Conservation (phyloP, 1,140 invertebrate species). For the Cyphomyrmex costatus region DNA sequence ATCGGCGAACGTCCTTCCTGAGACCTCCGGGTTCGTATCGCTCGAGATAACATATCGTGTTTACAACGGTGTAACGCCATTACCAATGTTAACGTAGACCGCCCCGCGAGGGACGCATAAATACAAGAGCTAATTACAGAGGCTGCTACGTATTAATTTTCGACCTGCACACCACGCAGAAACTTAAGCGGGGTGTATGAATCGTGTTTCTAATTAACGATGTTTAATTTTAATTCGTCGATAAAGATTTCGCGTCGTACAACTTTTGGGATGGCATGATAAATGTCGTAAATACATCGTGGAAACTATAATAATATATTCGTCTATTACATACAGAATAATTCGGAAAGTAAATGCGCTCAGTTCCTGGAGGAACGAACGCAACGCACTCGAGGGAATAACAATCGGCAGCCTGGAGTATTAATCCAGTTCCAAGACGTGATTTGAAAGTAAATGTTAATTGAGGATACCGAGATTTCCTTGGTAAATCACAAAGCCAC, state of each 20-base stretch:
- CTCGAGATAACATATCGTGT: constrained; percentile 77
- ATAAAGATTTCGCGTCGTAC: background rate
- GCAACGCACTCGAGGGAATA: background rate
- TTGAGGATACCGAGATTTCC: constrained; percentile 35
- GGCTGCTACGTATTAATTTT: constrained; percentile 78
- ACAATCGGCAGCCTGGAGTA: constrained; percentile 25
- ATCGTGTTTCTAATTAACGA: constrained; percentile 64
- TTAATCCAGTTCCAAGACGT: constrained; percentile 35
- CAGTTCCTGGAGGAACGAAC: background rate
- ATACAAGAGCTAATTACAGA: constrained; percentile 78
- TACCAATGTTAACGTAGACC: constrained; percentile 76
- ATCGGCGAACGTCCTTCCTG: constrained; percentile 36
- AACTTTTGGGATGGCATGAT: background rate
- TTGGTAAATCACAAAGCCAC: constrained; percentile 49
- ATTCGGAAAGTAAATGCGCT: background rate
- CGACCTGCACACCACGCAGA: constrained; percentile 60
- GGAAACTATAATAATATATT: background rate
- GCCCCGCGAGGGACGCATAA: constrained; percentile 74
- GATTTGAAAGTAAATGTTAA: constrained; percentile 60
- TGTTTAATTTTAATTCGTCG: constrained; percentile 45
- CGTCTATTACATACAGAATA: background rate
- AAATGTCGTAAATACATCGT: constrained; percentile 28
- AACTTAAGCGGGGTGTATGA: constrained; percentile 63
- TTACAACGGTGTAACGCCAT: constrained; percentile 77
- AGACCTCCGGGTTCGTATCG: constrained; percentile 31